A percentile compares a stretch with the other conserved stretches of the same genome.
phyloP scores from a whole-genome alignment of 2,113 vertebrate genomes.

The Megaptera novaeangliae region DNA sequence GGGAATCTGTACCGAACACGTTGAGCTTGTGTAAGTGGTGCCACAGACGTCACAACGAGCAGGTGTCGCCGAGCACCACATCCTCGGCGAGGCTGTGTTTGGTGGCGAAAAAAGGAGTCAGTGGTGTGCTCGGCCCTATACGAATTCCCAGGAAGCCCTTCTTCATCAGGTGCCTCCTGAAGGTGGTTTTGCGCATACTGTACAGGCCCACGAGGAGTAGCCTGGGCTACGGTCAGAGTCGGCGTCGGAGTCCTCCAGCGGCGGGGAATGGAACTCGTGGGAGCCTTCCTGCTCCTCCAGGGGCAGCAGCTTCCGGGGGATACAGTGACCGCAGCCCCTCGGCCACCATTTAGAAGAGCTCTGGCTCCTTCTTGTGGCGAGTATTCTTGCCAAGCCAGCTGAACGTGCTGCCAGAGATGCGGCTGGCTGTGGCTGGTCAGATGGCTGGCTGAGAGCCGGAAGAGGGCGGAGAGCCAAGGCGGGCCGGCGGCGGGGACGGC shows the following conservation, averaged over 20 bases:
- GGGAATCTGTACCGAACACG: constrained; percentile 89
- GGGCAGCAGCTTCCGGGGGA: constrained; percentile 85
- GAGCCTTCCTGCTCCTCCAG: constrained; percentile 88
- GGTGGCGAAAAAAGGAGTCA: constrained; percentile 90
- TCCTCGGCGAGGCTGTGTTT: constrained; percentile 87
- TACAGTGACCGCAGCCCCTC: constrained; percentile 86
- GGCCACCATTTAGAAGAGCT: constrained; percentile 89
- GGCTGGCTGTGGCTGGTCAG: neutral
- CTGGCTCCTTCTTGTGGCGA: constrained; percentile 85
- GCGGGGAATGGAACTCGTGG: constrained; percentile 89
- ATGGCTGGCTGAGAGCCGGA: neutral
- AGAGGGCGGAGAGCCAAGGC: neutral
- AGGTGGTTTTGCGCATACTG: constrained; percentile 90
- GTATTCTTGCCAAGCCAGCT: constrained; percentile 83
- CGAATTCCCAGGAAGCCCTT: constrained; percentile 91
- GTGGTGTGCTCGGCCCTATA: constrained; percentile 88
- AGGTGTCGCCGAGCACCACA: constrained; percentile 86
- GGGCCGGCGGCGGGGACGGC: neutral
- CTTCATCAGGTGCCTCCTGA: constrained; percentile 88
- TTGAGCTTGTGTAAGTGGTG: constrained; percentile 90
- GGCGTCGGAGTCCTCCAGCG: constrained; percentile 89
- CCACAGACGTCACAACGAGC: constrained; percentile 87
- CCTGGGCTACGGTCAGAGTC: constrained; percentile 89
- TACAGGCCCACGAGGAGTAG: constrained; percentile 89
- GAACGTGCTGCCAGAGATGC: constrained; percentile 79